Evolutionary conservation across 2,113 vertebrate species (phyloP), one percentile per base, ranked within the genome.

Genomic region (Anolis carolinensis): DNA sequence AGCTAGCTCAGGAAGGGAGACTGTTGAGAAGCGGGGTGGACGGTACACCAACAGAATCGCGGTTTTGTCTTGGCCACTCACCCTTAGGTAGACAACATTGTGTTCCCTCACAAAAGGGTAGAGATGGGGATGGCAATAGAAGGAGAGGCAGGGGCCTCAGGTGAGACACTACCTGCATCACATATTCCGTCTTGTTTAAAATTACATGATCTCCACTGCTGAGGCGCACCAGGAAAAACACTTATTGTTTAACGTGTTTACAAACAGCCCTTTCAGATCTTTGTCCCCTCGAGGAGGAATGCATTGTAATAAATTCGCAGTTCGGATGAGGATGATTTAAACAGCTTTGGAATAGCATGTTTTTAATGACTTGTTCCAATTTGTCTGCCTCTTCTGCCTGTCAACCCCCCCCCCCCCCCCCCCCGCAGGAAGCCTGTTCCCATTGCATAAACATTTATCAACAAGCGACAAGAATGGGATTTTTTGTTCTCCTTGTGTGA

Each of bases 251-350:
- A 82, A 81, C 91, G 89, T 94, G 95, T 95, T 95, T 94, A 95
- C 93, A 95, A 94, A 96, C 93, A 92, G 88, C 91, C 91, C 90
- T 92, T 94, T 95, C 94, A 94, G 86, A 90, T 92, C 91, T 86
- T 93, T 30, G 84, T 94, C 92, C 94, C 93, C 94, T 5, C 14
- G 86, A 95, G 93, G 93, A 92, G 94, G 83, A 13, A 27, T 67
- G 90, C 6, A 90, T 90, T 91, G 89, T 92, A 95, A 95, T 95
- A 95, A 93, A 96, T 95, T 95, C 93, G 91, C 93, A 95, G 92
- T 89, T 92, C 71, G 0, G 90, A 92, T 92, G 92, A 93, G 0
- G 79, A 94, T 93, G 94, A 95, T 93, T 95, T 94, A 92, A 94
- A 93, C 91, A 91, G 93, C 93, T 94, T 92, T 93, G 91, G 93